Evolutionary conservation across 2,888 invertebrate genomes (phyloP).

Genomic region (Elegia similella): DNA sequence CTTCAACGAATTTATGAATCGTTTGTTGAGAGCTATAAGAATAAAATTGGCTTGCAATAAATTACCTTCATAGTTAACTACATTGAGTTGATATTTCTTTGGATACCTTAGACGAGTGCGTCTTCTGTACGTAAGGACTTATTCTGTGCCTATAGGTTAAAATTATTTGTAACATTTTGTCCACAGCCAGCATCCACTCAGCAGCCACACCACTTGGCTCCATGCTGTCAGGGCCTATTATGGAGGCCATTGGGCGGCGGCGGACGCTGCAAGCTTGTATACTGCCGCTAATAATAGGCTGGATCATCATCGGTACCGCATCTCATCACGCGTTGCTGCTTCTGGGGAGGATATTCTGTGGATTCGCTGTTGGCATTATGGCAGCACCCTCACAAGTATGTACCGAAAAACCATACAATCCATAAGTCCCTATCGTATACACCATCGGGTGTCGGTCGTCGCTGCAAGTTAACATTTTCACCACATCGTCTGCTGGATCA

Average conservation of each 20-base stretch:
- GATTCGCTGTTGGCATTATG: constrained; percentile 87
- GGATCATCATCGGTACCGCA: constrained; percentile 84
- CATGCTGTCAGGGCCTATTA: constrained; percentile 85
- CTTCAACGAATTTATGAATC: too few species aligned
- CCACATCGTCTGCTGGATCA: too few species aligned
- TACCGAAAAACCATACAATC: background rate
- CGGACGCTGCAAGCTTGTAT: constrained; percentile 84
- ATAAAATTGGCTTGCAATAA: too few species aligned
- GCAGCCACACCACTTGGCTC: constrained; percentile 89
- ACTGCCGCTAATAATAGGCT: constrained; percentile 85
- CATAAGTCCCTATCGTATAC: background rate
- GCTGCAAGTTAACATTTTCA: background rate
- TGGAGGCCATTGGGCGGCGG: constrained; percentile 86
- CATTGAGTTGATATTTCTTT: too few species aligned
- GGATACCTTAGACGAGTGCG: too few species aligned
- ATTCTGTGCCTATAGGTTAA: too few species aligned
- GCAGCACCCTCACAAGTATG: constrained; percentile 88
- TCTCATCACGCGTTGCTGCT: constrained; percentile 81
- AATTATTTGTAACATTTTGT: constrained; percentile 9
- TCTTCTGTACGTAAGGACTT: too few species aligned
- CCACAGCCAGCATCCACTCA: constrained; percentile 88
- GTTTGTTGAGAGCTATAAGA: too few species aligned
- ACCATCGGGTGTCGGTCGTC: background rate
- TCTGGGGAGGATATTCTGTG: constrained; percentile 85
- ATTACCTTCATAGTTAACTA: too few species aligned